Base-by-base conservation (phyloP, 2,888 invertebrate genomes). In the Heliconius cydno region DNA sequence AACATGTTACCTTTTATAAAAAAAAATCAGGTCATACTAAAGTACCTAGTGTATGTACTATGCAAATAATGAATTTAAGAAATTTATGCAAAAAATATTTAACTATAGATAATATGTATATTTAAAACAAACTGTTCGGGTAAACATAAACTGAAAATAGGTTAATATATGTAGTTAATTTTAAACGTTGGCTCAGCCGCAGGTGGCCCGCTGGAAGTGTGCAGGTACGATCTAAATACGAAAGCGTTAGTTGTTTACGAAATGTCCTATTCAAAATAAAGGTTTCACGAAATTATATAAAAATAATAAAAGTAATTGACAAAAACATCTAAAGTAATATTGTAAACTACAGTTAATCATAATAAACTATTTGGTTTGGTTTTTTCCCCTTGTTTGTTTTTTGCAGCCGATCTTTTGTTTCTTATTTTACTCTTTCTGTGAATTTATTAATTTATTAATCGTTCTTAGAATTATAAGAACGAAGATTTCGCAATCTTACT, bases 121-220 rank as follows among this genome's bases (percentile, higher is more conserved):
- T 22, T 22, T 52, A 22, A 52, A 52, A 52, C 52, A 52, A 52
- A 52, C 52, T 6, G 52, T 75, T 81, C 71, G 79, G 83, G 83
- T 82, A 82, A 81, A 82, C 80, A 77, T 81, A 80, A 81, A 80
- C 77, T 77, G 78, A 81, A 85, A 85, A 81, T 84, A 82, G 84
- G 85, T 85, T 85, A 85, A 83, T 81, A 84, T 82, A n/a, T n/a
- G n/a, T n/a, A 79, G 83, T 84, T 85, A 85, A 85, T 83, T 86
- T 85, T 84, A 83, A 70, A 84, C 83, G 82, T 74, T 82, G 80
- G 79, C 83, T 76, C 68, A 71, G 77, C 81, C 84, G 81, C 84
- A 85, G 84, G 82, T 85, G 70, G 83, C 80, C 79, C 80, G 80
- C 79, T 72, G 74, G 77, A 79, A 79, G 81, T 80, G 65, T 73